Base-by-base conservation (phyloP, 2,888 invertebrate species). In the Calameuta filiformis region DNA sequence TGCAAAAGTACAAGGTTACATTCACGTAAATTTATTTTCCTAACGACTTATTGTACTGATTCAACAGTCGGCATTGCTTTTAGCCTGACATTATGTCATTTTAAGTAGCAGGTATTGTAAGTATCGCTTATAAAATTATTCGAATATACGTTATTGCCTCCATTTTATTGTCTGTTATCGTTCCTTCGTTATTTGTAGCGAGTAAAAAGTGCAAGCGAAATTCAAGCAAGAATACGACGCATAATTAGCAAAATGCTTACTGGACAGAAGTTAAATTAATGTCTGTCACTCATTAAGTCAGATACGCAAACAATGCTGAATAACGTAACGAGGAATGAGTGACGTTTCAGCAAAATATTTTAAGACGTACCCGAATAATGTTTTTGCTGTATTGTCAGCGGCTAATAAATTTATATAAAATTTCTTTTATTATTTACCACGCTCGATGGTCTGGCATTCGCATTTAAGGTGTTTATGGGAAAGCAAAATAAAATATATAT, bases 1-100 rank as follows among this genome's bases (percentile, higher is more conserved):
- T 94, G 91, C 69, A 91, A 91, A 23, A 56, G 23, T 73, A 83
- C 79, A 83, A 84, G 79, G 79, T 81, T 40, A 33, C 73, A 37
- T 75, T 71, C 9, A 33, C 9, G 11, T 56, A 0, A 23, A 56
- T 56, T 56, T 56, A 23, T 56, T 3, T 15, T 23, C 23, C 23
- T 23, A 56, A 56, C 9, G 1, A 56, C 1, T 1, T 56, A 56
- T 23, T 23, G 23, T 56, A 23, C 2, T 23, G 4, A 23, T 56
- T 6, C 40, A 56, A 9, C 23, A 23, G 56, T 56, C 2, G 2
- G 1, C 6, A 56, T 56, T 2, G 56, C 0, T 56, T 56, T 23
- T 23, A 2, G 23, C 23, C 23, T 56, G 56, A 9, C 56, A 23
- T 9, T 15, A 56, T 23, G 23, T 23, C 6, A 56, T 9, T 23